phyloP scores from a whole-genome alignment of 2,113 vertebrate species.

The Falcunculus frontatus region DNA sequence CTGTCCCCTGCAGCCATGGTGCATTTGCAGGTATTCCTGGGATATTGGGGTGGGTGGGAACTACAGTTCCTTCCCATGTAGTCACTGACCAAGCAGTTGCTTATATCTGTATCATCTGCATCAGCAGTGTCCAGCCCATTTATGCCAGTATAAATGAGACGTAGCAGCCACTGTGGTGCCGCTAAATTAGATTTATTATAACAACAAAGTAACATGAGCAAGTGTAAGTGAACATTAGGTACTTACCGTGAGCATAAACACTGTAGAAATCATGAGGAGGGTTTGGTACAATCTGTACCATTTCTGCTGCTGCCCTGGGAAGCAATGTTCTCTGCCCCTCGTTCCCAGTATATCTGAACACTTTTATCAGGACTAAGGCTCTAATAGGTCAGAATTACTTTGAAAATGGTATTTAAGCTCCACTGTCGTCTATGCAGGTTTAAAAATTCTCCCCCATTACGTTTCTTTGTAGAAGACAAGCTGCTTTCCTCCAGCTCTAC shows the following conservation, averaged over 20 bases:
- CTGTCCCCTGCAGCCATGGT: accelerated
- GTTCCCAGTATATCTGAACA: background rate
- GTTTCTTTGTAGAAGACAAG: background rate
- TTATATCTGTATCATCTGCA: background rate
- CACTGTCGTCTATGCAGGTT: background rate
- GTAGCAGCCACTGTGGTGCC: background rate
- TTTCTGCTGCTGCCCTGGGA: background rate
- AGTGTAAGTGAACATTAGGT: background rate
- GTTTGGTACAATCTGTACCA: background rate
- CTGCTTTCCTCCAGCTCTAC: background rate
- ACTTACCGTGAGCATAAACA: background rate
- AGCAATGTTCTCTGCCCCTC: background rate
- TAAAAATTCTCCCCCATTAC: background rate
- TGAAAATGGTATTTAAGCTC: background rate
- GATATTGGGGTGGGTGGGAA: background rate
- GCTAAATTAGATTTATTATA: background rate
- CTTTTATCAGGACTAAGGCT: background rate
- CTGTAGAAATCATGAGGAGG: background rate
- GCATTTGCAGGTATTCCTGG: background rate
- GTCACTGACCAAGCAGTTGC: background rate
- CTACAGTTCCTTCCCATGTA: background rate
- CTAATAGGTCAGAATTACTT: background rate
- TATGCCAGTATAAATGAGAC: background rate
- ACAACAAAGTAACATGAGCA: background rate
- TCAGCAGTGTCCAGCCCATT: background rate